A percentile compares a stretch with the other conserved stretches of the same genome.
phyloP scores from a whole-genome alignment of 2,113 vertebrate species.

The Condylura cristata region DNA sequence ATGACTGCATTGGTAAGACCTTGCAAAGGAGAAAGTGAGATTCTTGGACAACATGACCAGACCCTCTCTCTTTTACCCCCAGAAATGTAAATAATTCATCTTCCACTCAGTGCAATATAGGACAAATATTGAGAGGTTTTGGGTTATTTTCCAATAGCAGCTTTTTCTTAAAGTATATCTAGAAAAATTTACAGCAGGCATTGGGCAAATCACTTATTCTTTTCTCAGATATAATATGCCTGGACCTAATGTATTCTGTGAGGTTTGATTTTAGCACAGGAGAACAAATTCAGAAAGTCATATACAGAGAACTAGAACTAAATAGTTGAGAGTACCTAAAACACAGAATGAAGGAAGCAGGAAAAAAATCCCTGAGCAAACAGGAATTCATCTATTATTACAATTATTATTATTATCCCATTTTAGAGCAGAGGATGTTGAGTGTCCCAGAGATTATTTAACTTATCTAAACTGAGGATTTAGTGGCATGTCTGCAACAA shows the following conservation, averaged over 20 bases:
- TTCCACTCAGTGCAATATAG: neutral
- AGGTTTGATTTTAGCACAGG: slow-evolving; percentile 1
- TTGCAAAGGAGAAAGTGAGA: slow-evolving; percentile 68
- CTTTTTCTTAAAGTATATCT: neutral
- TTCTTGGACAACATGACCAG: slow-evolving; percentile 62
- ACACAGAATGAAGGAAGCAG: neutral
- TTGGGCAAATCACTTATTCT: neutral
- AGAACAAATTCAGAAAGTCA: neutral
- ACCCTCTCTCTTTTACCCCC: neutral
- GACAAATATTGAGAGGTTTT: slow-evolving; percentile 43
- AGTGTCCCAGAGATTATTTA: neutral
- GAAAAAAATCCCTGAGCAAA: neutral
- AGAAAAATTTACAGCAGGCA: neutral
- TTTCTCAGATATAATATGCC: neutral
- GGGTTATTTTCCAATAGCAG: neutral
- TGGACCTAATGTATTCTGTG: neutral
- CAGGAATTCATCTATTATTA: neutral
- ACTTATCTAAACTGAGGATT: neutral
- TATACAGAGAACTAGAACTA: neutral
- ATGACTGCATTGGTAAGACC: slow-evolving; percentile 66
- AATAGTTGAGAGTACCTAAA: neutral
- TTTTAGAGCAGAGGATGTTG: neutral
- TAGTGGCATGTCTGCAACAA: neutral
- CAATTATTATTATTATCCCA: neutral
- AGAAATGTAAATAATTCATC: slow-evolving; percentile 63